Percentiles rank a stretch among this genome's conserved stretches.
Conservation (phyloP, 2,888 invertebrate species). For the Argynnis bischoffii region DNA sequence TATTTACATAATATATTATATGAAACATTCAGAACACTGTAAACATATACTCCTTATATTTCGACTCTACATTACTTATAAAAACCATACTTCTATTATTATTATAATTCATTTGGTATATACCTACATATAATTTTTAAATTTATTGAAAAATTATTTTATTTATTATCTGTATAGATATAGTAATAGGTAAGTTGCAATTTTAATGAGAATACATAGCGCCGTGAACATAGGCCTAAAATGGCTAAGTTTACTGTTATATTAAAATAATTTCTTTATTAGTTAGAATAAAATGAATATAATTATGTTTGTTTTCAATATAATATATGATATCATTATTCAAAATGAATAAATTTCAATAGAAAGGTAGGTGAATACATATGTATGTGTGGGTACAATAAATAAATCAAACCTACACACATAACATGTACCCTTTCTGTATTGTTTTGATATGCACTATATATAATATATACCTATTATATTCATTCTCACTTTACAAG, state of each 20-base stretch:
- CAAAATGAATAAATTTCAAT: neutral
- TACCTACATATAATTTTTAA: too few species aligned
- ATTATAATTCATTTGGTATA: too few species aligned
- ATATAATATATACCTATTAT: neutral
- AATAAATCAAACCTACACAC: neutral
- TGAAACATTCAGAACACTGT: too few species aligned
- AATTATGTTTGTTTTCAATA: neutral
- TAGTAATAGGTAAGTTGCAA: neutral
- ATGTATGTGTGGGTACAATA: neutral
- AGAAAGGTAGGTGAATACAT: slow-evolving; percentile 32
- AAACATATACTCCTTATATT: too few species aligned
- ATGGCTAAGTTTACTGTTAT: slow-evolving; percentile 5
- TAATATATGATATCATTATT: neutral
- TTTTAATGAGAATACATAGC: slow-evolving; percentile 24
- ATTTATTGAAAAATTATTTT: too few species aligned
- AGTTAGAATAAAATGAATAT: slow-evolving; percentile 5
- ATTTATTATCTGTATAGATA: too few species aligned
- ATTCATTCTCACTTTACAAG: neutral
- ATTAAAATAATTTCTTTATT: neutral
- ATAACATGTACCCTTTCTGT: neutral
- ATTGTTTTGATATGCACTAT: neutral
- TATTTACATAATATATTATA: too few species aligned
- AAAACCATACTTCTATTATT: too few species aligned
- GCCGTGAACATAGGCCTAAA: slow-evolving; percentile 43
- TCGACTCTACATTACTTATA: too few species aligned